These are phyloP conservation scores for Himalopsyche phryganea DNA, from an alignment of 1,140 invertebrate genomes.

Conservation along the genomic window DNA sequence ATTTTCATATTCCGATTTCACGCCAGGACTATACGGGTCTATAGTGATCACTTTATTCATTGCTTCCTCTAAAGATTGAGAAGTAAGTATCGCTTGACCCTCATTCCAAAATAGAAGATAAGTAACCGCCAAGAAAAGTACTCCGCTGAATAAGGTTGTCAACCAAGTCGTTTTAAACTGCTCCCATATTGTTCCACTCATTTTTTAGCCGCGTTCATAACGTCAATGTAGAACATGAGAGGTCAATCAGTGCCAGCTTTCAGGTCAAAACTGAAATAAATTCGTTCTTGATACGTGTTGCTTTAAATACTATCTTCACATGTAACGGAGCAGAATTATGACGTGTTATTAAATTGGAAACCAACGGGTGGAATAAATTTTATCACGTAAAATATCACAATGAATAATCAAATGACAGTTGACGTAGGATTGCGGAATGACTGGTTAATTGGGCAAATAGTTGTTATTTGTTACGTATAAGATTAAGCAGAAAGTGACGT, in stretches of 20 bases:
- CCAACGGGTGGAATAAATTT: too few species aligned
- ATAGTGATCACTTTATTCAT: slow-evolving; percentile 58
- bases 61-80: slow-evolving; percentile 68
- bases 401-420: too few species aligned
- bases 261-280: neutral
- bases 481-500: too few species aligned
- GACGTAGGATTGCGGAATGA: too few species aligned
- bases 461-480: too few species aligned
- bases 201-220: neutral
- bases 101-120: slow-evolving; percentile 73
- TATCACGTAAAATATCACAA: too few species aligned
- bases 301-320: too few species aligned
- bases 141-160: slow-evolving; percentile 58
- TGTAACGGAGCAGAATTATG: too few species aligned
- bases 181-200: slow-evolving; percentile 44
- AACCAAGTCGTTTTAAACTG: slow-evolving; percentile 63
- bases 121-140: slow-evolving; percentile 56
- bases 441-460: too few species aligned
- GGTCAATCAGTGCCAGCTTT: too few species aligned
- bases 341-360: too few species aligned
- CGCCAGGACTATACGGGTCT: slow-evolving; percentile 50
- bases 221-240: neutral
- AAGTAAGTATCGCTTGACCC: slow-evolving; percentile 66
- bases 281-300: neutral
- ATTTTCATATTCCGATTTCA: slow-evolving; percentile 65